phyloP scores from a whole-genome alignment of 2,888 invertebrate species.

The Drosophila koepferae region DNA sequence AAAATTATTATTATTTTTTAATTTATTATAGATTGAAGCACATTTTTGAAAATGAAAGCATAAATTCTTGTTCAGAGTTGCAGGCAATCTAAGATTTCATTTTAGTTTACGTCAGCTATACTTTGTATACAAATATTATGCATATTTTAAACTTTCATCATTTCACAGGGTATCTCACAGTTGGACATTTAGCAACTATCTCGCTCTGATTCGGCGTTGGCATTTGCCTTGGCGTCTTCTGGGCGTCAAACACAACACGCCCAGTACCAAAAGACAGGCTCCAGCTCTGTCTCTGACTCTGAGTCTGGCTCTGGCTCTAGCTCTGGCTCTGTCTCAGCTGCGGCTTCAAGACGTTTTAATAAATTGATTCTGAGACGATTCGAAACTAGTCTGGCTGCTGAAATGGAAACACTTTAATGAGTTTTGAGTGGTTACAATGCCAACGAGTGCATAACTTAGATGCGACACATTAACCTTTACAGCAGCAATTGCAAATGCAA shows the following conservation, averaged over 20 bases:
- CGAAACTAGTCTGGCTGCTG: constrained; percentile 32
- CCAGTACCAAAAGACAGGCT: constrained; percentile 49
- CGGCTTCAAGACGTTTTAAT: constrained; percentile 34
- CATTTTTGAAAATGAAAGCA: background rate
- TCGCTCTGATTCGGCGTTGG: constrained; percentile 45
- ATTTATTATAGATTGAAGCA: background rate
- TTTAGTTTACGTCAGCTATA: too few species aligned
- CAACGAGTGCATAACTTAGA: constrained; percentile 69
- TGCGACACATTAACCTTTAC: constrained; percentile 74
- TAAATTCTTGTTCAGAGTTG: background rate
- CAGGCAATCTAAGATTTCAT: background rate
- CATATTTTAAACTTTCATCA: background rate
- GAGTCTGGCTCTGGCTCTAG: background rate
- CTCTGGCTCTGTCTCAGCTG: background rate
- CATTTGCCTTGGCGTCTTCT: constrained; percentile 74
- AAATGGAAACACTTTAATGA: constrained; percentile 65
- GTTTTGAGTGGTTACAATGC: constrained; percentile 53
- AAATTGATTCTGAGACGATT: constrained; percentile 48
- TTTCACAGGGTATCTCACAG: constrained; percentile 18
- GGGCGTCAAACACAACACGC: constrained; percentile 59
- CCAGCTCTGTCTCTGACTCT: background rate
- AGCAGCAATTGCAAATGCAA: constrained; percentile 7
- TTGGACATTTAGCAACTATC: background rate
- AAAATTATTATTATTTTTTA: too few species aligned
- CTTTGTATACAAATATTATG: too few species aligned